Percentiles rank a stretch among this genome's conserved stretches.
phyloP scores from a whole-genome alignment of 2,888 invertebrate species.

The Patella caerulea region DNA sequence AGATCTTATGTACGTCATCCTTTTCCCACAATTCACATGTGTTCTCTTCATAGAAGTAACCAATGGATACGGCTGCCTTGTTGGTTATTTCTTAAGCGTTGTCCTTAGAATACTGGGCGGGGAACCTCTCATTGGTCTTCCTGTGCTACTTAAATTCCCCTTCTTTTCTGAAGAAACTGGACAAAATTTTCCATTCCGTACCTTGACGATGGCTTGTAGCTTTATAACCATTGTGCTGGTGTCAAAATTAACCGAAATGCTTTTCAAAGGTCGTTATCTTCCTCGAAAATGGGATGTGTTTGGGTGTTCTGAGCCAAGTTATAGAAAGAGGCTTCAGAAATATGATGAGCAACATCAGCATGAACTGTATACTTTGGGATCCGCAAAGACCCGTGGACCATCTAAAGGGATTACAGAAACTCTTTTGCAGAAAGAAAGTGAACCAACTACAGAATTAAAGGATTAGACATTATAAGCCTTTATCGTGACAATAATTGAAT shows the following conservation, averaged over 20 bases:
- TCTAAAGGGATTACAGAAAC: no score
- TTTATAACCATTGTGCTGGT: constrained; percentile 32
- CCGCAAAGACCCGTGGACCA: no score
- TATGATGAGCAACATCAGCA: no score
- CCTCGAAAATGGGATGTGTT: constrained; percentile 33
- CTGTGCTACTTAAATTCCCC: constrained; percentile 40
- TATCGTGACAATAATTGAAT: no score
- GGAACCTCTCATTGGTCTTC: constrained; percentile 82
- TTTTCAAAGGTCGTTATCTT: constrained; percentile 35
- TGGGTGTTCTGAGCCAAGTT: constrained; percentile 10
- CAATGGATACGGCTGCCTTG: constrained; percentile 52
- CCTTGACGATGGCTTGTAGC: constrained; percentile 44
- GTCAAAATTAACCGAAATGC: constrained; percentile 36
- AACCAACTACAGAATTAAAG: no score
- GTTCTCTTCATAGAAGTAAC: constrained; percentile 34
- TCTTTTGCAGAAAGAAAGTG: no score
- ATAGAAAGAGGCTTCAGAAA: background rate
- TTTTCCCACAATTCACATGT: constrained; percentile 43
- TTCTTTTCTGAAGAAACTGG: constrained; percentile 33
- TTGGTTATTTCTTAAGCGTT: constrained; percentile 79
- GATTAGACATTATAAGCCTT: no score
- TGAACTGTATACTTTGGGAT: no score
- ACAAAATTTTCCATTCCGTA: constrained; percentile 50
- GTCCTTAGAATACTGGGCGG: constrained; percentile 86
- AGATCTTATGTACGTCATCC: constrained; percentile 43